These are phyloP conservation scores for Macquaria australasica DNA, from an alignment of 2,113 vertebrate genomes.

Conservation along the genomic window DNA sequence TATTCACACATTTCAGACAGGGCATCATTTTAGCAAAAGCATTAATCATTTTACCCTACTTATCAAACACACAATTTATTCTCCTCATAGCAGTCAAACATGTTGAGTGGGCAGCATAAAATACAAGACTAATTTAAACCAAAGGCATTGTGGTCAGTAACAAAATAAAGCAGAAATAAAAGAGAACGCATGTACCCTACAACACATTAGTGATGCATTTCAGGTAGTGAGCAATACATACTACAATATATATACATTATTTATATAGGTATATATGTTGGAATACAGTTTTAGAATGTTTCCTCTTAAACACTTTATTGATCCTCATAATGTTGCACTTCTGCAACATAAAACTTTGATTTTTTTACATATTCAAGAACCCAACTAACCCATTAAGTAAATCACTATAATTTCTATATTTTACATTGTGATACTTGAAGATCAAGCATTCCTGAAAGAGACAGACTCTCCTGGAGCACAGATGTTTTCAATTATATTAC, in stretches of 20 bases:
- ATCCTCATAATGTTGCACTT: conserved; percentile 20
- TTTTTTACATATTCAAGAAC: conserved; percentile 35
- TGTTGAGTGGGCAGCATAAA: conserved; percentile 25
- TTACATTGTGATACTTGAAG: conserved; percentile 30
- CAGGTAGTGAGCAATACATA: conserved; percentile 39
- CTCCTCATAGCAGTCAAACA: conserved; percentile 19
- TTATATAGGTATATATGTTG: conserved; percentile 20
- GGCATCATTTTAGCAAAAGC: conserved; percentile 44
- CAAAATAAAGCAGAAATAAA: conserved; percentile 45
- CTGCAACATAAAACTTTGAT: conserved; percentile 1
- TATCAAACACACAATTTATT: conserved; percentile 42
- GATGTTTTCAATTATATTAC: conserved; percentile 57
- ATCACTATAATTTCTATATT: conserved; percentile 34
- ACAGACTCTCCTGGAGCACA: conserved; percentile 43
- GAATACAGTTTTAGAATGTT: conserved; percentile 28
- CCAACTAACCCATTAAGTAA: conserved; percentile 4
- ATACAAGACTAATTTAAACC: conserved; percentile 34
- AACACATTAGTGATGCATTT: conserved; percentile 32
- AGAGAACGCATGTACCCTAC: conserved; percentile 12
- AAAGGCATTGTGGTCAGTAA: conserved; percentile 63
- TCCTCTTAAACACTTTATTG: conserved; percentile 22
- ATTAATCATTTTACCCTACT: conserved; percentile 18
- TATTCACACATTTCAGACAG: conserved; percentile 52
- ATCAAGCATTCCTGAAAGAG: conserved; percentile 52
- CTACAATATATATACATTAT: conserved; percentile 38